A percentile compares a stretch with the other conserved stretches of the same genome.
Evolutionary conservation across 1,140 invertebrate species (phyloP).

Genomic region (Phymorhynchus buccinoides): DNA sequence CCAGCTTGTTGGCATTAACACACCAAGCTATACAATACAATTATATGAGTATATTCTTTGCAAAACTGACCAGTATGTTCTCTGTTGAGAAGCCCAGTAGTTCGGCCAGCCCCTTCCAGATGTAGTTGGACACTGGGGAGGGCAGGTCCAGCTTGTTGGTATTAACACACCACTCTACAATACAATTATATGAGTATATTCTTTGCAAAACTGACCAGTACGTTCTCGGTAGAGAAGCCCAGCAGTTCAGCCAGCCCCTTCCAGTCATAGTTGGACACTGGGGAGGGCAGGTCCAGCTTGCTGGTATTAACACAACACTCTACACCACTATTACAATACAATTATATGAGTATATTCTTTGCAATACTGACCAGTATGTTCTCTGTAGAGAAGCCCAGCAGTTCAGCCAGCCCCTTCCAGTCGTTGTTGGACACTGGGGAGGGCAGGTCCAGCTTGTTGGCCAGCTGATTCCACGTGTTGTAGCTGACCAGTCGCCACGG

Average conservation of each 20-base stretch:
- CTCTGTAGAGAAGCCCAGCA: constrained; percentile 50
- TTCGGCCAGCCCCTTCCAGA: constrained; percentile 54
- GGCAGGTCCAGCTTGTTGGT: constrained; percentile 53
- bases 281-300: constrained; percentile 47
- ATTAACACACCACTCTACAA: too few relatives aligned
- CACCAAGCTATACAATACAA: too few relatives aligned
- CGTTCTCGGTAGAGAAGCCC: constrained; percentile 50
- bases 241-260: constrained; percentile 52
- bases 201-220: constrained; percentile 53
- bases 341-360: too few relatives aligned
- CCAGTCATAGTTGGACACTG: constrained; percentile 53
- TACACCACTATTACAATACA: too few relatives aligned
- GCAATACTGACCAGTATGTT: constrained; percentile 53
- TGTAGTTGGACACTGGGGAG: constrained; percentile 45
- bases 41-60: too few relatives aligned
- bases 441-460: constrained; percentile 52
- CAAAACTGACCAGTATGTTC: constrained; percentile 52
- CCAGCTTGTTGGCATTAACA: constrained; percentile 54
- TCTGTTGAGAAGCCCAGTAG: constrained; percentile 52
- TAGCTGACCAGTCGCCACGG: constrained; percentile 45
- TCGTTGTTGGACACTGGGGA: constrained; percentile 48
- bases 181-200: too few relatives aligned
- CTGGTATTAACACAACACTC: too few relatives aligned
- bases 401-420: constrained; percentile 54
- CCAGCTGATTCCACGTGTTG: constrained; percentile 40